Evolutionary conservation across 2,113 vertebrate genomes (phyloP), one percentile per base, ranked within the genome.

Genomic region (Leptocoma aspasia): DNA sequence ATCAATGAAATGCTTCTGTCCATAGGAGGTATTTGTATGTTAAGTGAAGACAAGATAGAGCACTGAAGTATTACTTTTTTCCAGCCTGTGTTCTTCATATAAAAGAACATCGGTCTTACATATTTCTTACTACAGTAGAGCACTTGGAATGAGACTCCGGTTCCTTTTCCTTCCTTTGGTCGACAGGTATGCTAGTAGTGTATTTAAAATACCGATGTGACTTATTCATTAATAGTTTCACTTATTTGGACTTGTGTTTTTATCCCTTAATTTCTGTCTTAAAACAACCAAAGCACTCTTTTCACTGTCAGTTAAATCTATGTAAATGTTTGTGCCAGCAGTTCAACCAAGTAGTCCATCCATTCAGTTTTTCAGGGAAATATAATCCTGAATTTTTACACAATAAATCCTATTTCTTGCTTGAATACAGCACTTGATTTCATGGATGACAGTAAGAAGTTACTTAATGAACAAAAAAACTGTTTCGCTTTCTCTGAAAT

Each of bases 181-280:
- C 69, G 35, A 75, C 27, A 64, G 18, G 12, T 70, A 61, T 50
- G 23, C 59, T 63, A 23, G 35, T 53, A 76, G 56, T 53, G 39
- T 64, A 17, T 79, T 91, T 86, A 42, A 78, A 86, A 68, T 66
- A 50, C 9, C 81, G 33, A 49, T 35, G 12, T 9, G 16, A 50
- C 30, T 50, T 59, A 24, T 3, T 19, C 14, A 7, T 86, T 19
- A 86, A 17, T 15, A 75, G 7, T 23, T 86, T 63, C 23, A 30
- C n/a, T 69, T 49, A 42, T 4, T 65, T 66, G 28, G 31, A 61
- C 33, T 86, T 69, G 13, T 39, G 56, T 65, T 45, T 69, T 95
- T 77, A 57, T 53, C 14, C 10, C 24, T 77, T 94, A 15, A 79
- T 86, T 90, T 94, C 80, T 89, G 10, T 77, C 15, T 81, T 83